A percentile compares a stretch with the other conserved stretches of the same genome.
These are phyloP conservation scores for Athalia rosae DNA, from an alignment of 2,888 invertebrate genomes.

Conservation along the genomic window DNA sequence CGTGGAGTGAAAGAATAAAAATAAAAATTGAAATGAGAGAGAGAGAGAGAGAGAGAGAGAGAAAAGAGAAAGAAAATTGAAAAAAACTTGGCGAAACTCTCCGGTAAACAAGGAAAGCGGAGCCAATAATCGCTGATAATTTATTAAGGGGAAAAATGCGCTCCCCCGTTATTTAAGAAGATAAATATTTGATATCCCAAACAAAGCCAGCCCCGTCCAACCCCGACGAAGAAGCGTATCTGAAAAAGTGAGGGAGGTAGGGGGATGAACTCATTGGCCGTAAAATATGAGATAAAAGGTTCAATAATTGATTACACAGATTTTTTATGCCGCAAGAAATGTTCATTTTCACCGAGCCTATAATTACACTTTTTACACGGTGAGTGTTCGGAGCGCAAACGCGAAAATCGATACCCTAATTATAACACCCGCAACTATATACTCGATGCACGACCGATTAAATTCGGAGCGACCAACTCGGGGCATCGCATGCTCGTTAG, in stretches of 20 bases:
- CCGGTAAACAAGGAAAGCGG: slow-evolving; percentile 54
- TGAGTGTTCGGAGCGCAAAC: slow-evolving; percentile 11
- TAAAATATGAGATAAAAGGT: slow-evolving; percentile 71
- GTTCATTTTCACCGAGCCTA: slow-evolving; percentile 68
- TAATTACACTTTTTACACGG: slow-evolving; percentile 54
- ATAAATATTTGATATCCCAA: slow-evolving; percentile 66
- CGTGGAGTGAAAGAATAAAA: slow-evolving; percentile 21
- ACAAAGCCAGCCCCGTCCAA: slow-evolving; percentile 54
- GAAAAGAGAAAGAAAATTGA: slow-evolving; percentile 11
- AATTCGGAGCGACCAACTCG: slow-evolving; percentile 20
- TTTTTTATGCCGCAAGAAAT: slow-evolving; percentile 72
- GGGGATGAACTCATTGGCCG: slow-evolving; percentile 66
- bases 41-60: background rate
- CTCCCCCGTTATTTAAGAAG: slow-evolving; percentile 61
- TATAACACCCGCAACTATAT: slow-evolving; percentile 26
- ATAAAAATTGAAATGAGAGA: slow-evolving; percentile 1
- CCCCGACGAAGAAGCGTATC: slow-evolving; percentile 46
- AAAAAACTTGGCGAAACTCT: slow-evolving; percentile 43
- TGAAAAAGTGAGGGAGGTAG: slow-evolving; percentile 40
- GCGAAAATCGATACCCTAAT: slow-evolving; percentile 35
- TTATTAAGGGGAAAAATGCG: slow-evolving; percentile 59
- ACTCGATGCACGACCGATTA: slow-evolving; percentile 24
- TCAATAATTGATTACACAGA: slow-evolving; percentile 72
- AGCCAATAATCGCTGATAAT: slow-evolving; percentile 64
- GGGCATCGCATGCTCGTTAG: background rate